A percentile compares a stretch with the other conserved stretches of the same genome.
Evolutionary conservation across 2,888 invertebrate species (phyloP).

Genomic region (Frankliniella fusca): DNA sequence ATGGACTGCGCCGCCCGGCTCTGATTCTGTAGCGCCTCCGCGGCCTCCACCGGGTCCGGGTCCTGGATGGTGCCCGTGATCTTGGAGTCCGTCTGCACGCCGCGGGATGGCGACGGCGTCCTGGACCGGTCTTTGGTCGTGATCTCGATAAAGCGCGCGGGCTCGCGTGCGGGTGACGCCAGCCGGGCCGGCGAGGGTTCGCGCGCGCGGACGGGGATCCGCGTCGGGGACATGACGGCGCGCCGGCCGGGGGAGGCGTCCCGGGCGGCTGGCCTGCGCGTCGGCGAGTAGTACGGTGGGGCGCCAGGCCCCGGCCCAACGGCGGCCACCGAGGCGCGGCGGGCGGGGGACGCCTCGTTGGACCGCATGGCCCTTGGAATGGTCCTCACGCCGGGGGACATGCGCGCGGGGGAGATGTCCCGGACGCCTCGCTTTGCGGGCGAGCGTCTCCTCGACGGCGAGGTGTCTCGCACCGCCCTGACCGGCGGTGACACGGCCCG

Average conservation of each 20-base stretch:
- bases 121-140: background rate
- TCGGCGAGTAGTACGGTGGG: background rate
- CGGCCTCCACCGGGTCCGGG: background rate
- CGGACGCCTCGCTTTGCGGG: background rate
- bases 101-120: background rate
- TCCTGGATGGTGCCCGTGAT: background rate
- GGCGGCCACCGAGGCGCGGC: background rate
- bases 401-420: background rate
- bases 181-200: background rate
- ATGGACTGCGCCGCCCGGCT: background rate
- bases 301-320: background rate
- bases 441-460: slow-evolving; percentile 1
- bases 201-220: background rate
- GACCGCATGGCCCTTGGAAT: background rate
- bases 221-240: slow-evolving; percentile 4
- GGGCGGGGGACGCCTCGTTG: background rate
- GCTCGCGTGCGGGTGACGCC: background rate
- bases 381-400: background rate
- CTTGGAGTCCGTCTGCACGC: background rate
- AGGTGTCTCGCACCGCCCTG: background rate
- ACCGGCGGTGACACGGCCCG: background rate
- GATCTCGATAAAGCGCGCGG: background rate
- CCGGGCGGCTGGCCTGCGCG: background rate
- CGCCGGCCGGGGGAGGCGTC: background rate
- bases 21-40: background rate